These are phyloP conservation scores for Oryzias woworae DNA, from an alignment of 2,113 vertebrate genomes.

Conservation along the genomic window DNA sequence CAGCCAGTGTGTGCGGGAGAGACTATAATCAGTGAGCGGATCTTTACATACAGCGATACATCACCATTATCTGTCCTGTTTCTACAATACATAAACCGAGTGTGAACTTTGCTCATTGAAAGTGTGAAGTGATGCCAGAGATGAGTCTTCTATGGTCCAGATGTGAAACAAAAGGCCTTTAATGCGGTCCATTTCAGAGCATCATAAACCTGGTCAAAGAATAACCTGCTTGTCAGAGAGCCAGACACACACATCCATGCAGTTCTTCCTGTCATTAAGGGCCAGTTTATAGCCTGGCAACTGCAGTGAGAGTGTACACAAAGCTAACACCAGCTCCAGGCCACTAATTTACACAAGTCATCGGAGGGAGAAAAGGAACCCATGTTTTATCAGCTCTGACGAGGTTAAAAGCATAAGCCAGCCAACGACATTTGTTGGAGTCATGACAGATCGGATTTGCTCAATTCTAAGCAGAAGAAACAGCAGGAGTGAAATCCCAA, in stretches of 20 bases:
- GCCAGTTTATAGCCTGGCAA: constrained; percentile 74
- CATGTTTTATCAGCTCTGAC: constrained; percentile 54
- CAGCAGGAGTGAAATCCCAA: not conserved
- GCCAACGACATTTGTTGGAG: constrained; percentile 17
- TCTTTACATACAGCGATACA: constrained; percentile 37
- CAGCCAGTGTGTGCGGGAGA: constrained; percentile 42
- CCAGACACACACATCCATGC: constrained; percentile 27
- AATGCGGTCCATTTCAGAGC: constrained; percentile 64
- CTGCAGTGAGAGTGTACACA: constrained; percentile 69
- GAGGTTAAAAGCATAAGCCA: constrained; percentile 53
- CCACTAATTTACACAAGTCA: constrained; percentile 59
- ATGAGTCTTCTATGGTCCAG: constrained; percentile 57
- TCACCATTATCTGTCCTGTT: constrained; percentile 60
- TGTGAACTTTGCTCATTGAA: constrained; percentile 72
- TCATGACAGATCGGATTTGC: constrained; percentile 32
- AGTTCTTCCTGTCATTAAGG: constrained; percentile 74
- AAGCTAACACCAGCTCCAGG: constrained; percentile 50
- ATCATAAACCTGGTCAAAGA: constrained; percentile 79
- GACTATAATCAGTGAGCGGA: not conserved
- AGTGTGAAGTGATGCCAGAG: constrained; percentile 80
- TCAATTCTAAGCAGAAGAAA: not conserved
- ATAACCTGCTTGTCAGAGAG: constrained; percentile 68
- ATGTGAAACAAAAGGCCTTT: constrained; percentile 69
- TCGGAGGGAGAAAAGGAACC: constrained; percentile 38
- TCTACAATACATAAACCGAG: constrained; percentile 59